Conservation (phyloP, 2,113 vertebrate species). For the Dasyprocta punctata region DNA sequence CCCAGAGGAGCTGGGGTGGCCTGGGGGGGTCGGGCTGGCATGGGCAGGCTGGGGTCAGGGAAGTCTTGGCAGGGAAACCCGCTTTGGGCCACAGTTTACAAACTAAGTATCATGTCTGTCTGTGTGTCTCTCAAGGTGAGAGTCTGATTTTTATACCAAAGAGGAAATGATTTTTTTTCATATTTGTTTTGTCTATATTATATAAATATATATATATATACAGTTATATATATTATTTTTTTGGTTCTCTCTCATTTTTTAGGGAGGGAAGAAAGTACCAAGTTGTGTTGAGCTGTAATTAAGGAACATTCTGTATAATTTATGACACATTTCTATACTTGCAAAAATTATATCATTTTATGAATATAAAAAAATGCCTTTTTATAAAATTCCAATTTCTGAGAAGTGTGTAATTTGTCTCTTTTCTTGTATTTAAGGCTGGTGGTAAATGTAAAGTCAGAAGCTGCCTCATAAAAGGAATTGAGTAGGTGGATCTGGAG, state of each 20-base stretch:
- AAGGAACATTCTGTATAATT: constrained; percentile 82
- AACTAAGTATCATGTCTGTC: constrained; percentile 73
- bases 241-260: constrained; percentile 79
- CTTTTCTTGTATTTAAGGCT: constrained; percentile 46
- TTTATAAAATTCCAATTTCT: constrained; percentile 78
- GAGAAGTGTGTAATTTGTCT: constrained; percentile 67
- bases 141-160: constrained; percentile 85
- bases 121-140: constrained; percentile 78
- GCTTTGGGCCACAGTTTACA: constrained; percentile 78
- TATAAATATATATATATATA: constrained; percentile 76
- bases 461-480: background rate
- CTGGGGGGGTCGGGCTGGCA: background rate
- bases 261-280: constrained; percentile 71
- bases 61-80: constrained; percentile 43
- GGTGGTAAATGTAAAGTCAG: background rate
- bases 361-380: constrained; percentile 78
- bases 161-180: constrained; percentile 82
- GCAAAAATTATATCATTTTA: constrained; percentile 84
- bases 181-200: constrained; percentile 83
- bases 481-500: background rate
- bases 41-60: background rate
- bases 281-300: constrained; percentile 74
- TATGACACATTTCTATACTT: constrained; percentile 85
- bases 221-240: constrained; percentile 79
- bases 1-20: background rate